Percentiles rank a stretch among this genome's conserved stretches.
Evolutionary conservation across 2,113 vertebrate species (phyloP).

Genomic region (Urocolius indicus): DNA sequence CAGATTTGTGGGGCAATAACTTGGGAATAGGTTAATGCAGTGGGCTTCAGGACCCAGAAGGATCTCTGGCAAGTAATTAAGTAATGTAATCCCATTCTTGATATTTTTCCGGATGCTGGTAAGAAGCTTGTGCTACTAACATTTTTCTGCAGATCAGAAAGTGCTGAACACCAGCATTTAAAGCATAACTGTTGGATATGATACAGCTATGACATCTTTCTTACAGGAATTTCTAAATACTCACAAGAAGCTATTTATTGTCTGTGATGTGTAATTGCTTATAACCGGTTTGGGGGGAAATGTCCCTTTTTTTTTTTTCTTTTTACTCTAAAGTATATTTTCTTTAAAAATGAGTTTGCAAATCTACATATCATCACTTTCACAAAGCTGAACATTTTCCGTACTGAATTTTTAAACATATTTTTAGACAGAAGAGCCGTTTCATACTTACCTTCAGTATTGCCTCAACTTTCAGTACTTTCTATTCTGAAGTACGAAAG

Average conservation of each 20-base stretch:
- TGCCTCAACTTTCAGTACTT: not conserved
- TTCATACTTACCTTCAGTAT: not conserved
- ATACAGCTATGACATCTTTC: not conserved
- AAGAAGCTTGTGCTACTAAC: not conserved
- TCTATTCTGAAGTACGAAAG: not conserved
- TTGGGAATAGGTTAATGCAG: not conserved
- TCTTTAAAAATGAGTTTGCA: not conserved
- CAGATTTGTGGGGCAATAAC: not conserved
- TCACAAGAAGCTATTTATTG: not conserved
- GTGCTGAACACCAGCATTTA: not conserved
- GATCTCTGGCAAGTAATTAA: not conserved
- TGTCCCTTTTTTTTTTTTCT: not conserved
- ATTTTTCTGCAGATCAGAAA: not conserved
- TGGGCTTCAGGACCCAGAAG: not conserved
- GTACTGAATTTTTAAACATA: not conserved
- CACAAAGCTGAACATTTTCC: not conserved
- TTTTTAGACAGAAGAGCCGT: not conserved
- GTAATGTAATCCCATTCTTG: rapidly evolving
- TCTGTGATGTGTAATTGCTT: not conserved
- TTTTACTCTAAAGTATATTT: not conserved
- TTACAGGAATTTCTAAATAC: not conserved
- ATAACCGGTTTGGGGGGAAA: not conserved
- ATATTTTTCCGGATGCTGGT: not conserved
- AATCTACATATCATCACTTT: not conserved
- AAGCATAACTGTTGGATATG: not conserved